Conservation (phyloP, 2,888 invertebrate species). For the Eupithecia vulgata region DNA sequence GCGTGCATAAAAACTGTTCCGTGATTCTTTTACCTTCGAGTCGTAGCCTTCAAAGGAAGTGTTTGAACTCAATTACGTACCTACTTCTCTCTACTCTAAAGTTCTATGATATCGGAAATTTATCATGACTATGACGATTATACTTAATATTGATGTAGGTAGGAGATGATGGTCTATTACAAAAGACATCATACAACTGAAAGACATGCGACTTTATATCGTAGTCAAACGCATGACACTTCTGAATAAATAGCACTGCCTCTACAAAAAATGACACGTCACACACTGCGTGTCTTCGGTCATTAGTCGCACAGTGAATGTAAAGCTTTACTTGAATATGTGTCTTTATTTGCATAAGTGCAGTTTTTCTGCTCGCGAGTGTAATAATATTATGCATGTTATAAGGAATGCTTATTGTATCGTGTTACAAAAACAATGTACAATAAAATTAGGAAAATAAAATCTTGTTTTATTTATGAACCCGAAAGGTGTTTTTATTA, state of each 20-base stretch:
- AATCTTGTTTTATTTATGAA: slow-evolving; percentile 36
- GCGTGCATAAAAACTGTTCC: slow-evolving; percentile 45
- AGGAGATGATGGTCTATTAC: not conserved
- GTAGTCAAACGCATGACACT: not conserved
- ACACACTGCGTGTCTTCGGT: slow-evolving; percentile 15
- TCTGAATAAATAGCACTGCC: slow-evolving; percentile 13
- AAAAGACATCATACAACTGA: not conserved
- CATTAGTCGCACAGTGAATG: slow-evolving; percentile 22
- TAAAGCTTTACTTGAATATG: not conserved
- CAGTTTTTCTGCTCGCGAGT: slow-evolving; percentile 50
- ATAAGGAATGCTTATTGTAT: slow-evolving; percentile 73
- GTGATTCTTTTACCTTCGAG: not conserved
- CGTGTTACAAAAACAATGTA: slow-evolving; percentile 77
- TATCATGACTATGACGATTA: not conserved
- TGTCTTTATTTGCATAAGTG: slow-evolving; percentile 16
- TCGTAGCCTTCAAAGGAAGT: not conserved
- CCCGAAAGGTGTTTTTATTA: no score
- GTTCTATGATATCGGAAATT: not conserved
- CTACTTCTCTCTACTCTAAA: not conserved
- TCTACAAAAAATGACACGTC: slow-evolving; percentile 19
- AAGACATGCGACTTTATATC: not conserved
- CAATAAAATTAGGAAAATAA: slow-evolving; percentile 72
- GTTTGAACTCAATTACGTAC: not conserved
- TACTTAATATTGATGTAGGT: not conserved
- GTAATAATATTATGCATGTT: slow-evolving; percentile 58